phyloP scores from a whole-genome alignment of 2,888 invertebrate species.

The Gymnosoma rotundatum region DNA sequence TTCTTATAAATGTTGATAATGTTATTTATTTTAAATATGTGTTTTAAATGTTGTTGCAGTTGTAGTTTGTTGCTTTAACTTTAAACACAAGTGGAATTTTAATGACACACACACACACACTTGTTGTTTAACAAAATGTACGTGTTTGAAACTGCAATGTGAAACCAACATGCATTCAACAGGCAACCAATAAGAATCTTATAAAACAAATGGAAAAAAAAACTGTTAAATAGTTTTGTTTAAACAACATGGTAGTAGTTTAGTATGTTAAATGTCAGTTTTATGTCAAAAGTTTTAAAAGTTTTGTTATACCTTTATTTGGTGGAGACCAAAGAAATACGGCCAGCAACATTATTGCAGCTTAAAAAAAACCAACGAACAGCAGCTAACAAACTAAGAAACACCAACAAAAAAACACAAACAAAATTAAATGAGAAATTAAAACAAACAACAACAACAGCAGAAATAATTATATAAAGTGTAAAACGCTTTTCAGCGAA shows the following conservation, averaged over 20 bases:
- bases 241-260: constrained; percentile 70
- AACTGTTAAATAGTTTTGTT: constrained; percentile 47
- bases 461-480: constrained; percentile 14
- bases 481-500: constrained; percentile 56
- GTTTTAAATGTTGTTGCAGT: constrained; percentile 2
- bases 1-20: constrained; percentile 9
- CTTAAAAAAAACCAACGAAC: background rate
- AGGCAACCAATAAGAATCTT: background rate
- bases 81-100: constrained; percentile 26
- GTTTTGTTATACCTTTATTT: constrained; percentile 59
- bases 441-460: constrained; percentile 37
- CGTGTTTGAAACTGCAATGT: constrained; percentile 29
- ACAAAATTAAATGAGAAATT: constrained; percentile 64
- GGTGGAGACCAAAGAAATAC: constrained; percentile 32
- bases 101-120: constrained; percentile 29
- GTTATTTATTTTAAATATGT: background rate
- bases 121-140: constrained; percentile 53
- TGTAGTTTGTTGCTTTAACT: constrained; percentile 8
- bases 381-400: constrained; percentile 28
- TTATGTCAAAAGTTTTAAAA: constrained; percentile 75
- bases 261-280: constrained; percentile 79
- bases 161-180: background rate
- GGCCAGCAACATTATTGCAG: background rate
- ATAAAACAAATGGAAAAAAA: background rate
- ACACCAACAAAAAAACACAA: background rate